Base-by-base conservation (phyloP, 2,888 invertebrate species). In the Dryococelus australis region DNA sequence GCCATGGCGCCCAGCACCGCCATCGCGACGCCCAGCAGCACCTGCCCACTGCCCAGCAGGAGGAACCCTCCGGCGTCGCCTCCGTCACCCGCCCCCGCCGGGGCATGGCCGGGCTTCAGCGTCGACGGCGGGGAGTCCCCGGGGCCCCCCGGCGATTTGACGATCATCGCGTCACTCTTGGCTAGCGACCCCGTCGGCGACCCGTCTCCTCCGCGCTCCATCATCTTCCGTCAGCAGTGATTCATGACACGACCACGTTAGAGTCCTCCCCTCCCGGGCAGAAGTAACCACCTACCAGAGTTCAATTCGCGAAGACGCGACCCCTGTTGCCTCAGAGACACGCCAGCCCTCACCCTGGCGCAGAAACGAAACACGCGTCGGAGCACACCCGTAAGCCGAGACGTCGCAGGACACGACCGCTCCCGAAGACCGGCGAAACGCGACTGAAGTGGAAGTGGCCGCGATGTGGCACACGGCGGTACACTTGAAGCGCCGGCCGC, bases 1-100 rank as follows among this genome's bases (percentile, higher is more conserved):
- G 91, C 90, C 20, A 91, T 88, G 20, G 90, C 90, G 35, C 91
- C 91, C 86, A 91, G 90, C 20, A 91, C 90, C 53, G 90, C 89
- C 91, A 91, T 91, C 80, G 91, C 88, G 27, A 90, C 89, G 20
- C 91, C 91, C 27, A 90, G 90, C 35, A 90, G 86, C 79, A 90
- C 86, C 88, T 91, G 91, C 43, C 90, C 88, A 26, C 89, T 87
- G 80, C 90, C 90, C 85, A 90, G 87, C 43, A 89, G 84, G 0
- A 90, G 87, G 65, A 90, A 88, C 51, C 88, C 86, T 47, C 86
- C 88, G 43, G 10, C 53, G 24, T 65, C 53, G 4, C 24, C 53
- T 12, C 28, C 47, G 20, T 27, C 26, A 43, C 51, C 65, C 84
- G 47, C 35, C 26, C 47, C 65, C 35, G 28, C 27, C 43, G 86